Base-by-base conservation (phyloP, 2,113 vertebrate species). In the Stictonetta naevosa region DNA sequence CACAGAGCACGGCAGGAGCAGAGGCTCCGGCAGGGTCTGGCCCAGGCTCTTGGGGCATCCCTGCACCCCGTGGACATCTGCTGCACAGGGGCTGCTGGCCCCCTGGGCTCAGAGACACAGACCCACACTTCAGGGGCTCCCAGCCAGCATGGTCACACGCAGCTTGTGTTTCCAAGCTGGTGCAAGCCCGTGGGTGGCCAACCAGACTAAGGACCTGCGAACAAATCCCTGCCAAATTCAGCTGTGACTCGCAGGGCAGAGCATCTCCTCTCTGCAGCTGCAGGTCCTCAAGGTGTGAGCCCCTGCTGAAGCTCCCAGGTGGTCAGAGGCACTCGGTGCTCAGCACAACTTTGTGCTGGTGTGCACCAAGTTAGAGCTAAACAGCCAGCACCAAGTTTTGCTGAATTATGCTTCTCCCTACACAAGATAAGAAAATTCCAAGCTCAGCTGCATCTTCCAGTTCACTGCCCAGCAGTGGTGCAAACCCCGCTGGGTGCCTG, bases 91-190 rank as follows among this genome's bases (percentile, higher is more conserved):
- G 5, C 6, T 3, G 8, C 5, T 11, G 4, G 34, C 68, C 63
- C 63, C 14, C 28, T 33, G 18, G 36, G 11, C 33, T 0, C 78
- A n/a, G 23, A 25, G 5, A 46, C 22, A 44, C 46, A 6, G 46
- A 14, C 15, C 44, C 62, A 3, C 42, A 3, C 50, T 73, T 12
- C n/a, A 2, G 71, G 29, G 46, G 21, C 5, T 46, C 67, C 46
- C n/a, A 9, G 48, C 50, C 74, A 55, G 50, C n/a, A 4, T 1
- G 1, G 29, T 3, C 76, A 25, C 72, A 21, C 9, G 2, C 19
- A 2, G 59, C 40, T 26, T 4, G 0, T 8, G 21, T 1, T 18
- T 33, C 16, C 81, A 0, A 0, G 1, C 1, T 1, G 25, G 12
- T 2, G 10, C 33, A 46, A 50, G 2, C 13, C 36, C 0, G 3